Evolutionary conservation across 2,888 invertebrate genomes (phyloP), one percentile per base, ranked within the genome.

Genomic region (Agrilus mali): DNA sequence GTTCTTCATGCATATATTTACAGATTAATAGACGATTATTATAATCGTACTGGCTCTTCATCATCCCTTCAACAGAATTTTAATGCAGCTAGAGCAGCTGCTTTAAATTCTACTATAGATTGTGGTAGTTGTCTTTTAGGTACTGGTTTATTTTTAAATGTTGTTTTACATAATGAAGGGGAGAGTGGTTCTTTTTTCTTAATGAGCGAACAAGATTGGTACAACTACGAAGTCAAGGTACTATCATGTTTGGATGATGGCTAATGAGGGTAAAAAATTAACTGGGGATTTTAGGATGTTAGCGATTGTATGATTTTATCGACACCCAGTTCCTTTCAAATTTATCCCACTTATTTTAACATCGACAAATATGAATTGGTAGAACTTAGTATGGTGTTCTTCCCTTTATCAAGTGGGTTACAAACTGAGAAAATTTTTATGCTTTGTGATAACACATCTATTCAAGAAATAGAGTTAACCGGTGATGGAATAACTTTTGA

Each of bases 201-300:
- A 32, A 59, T 70, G 46, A 63, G 62, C 17, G 70, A 71, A 55
- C 56, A 61, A 5, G 64, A 69, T 48, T 71, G 71, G 69, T 59
- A 54, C 45, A 54, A 54, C 12, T 58, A 57, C 53, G 50, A 61
- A 40, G 53, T 69, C 31, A 50, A 59, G 46, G 70, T 69, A 58
- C 55, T 50, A 50, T 44, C 10, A 40, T 5, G 15, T 36, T 4
- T 38, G 15, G 16, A 34, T 42, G 10, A 16, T 14, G 13, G 4
- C 13, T 33, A n/a, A 12, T 33, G 34, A 33, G 4, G 3, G 8
- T 10, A 33, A 33, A 33, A 20, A 10, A 10, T 27, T 10, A 27
- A 27, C 27, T 35, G 12, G 20, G 20, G 33, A 13, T 42, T 45
- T 14, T 42, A 48, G 48, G 44, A 39, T 38, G 37, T 49, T 22